Evolutionary conservation across 2,113 vertebrate genomes (phyloP), one percentile per base, ranked within the genome.

Genomic region (Rhinogobius similis): DNA sequence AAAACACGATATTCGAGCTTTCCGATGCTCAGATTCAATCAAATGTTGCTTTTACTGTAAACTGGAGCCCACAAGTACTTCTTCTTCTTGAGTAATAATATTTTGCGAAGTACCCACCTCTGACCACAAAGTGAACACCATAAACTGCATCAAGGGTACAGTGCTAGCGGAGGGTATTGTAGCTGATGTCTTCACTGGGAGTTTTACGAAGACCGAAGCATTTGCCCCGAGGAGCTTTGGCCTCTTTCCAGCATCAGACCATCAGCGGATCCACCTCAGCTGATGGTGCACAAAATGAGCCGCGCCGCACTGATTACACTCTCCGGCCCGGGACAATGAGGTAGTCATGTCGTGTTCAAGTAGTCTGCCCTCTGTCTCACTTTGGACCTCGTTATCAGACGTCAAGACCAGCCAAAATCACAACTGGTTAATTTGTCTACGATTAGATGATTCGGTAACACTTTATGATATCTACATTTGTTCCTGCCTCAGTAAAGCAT

Each of bases 221-320:
- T 65, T 67, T 53, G 39, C 10, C 20, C 43, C 36, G 29, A 36
- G 29, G 32, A 76, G n/a, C 26, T 44, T 43, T 75, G 75, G 72
- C 62, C 65, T 53, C 46, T 65, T 78, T 81, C 43, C 83, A 73
- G 53, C 8, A 2, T 68, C 50, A 55, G n/a, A 32, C 78, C 14
- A 38, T 61, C 29, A 38, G 27, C 69, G 21, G 77, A 76, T 62
- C 39, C 55, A 41, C 68, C 64, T 56, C 39, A 62, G 68, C 50
- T 76, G 56, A 70, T 68, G 65, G 67, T 52, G 26, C 61, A 59
- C 62, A 62, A 67, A 78, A 77, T 65, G 63, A 72, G 41, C 13
- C 8, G 29, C 0, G 44, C 23, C 29, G 46, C 46, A 10, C 46
- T 29, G 67, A 75, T 80, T 64, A 69, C 68, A 44, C 53, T 63